These are phyloP conservation scores for Eciton burchellii DNA, from an alignment of 1,140 invertebrate genomes.

Conservation along the genomic window DNA sequence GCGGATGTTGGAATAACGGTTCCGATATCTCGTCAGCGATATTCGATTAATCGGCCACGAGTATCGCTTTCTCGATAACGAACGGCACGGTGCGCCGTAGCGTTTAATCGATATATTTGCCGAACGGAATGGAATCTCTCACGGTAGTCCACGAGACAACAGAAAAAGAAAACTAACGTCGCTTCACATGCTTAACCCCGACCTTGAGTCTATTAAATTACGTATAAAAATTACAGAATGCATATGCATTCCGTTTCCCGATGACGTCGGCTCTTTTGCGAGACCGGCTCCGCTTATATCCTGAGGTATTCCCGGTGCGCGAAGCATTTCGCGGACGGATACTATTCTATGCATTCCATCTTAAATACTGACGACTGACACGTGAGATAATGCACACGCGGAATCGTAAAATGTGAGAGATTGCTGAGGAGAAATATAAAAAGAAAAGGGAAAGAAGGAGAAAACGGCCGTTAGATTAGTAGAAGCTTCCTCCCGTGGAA, in stretches of 20 bases:
- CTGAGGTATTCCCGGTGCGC: constrained; percentile 12
- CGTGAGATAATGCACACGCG: not conserved
- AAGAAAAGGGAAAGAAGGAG: not conserved
- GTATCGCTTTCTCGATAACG: constrained; percentile 27
- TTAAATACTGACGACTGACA: not conserved
- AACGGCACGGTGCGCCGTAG: not conserved
- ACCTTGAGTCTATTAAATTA: constrained; percentile 32
- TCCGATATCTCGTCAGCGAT: not conserved
- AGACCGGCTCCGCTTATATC: not conserved
- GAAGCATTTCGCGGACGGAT: not conserved
- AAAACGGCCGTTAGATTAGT: not conserved
- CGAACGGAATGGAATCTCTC: constrained; percentile 31
- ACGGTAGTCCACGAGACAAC: not conserved
- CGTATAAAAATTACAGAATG: constrained; percentile 30
- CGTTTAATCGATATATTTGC: constrained; percentile 29
- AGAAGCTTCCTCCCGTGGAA: not conserved
- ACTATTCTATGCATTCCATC: constrained; percentile 10
- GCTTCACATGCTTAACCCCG: constrained; percentile 19
- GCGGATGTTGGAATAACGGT: constrained; percentile 12
- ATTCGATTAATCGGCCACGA: constrained; percentile 22
- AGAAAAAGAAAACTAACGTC: not conserved
- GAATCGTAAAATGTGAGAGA: not conserved
- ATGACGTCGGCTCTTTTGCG: constrained; percentile 32
- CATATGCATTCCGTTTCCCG: constrained; percentile 41
- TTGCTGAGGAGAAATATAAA: too few species aligned